Conservation (phyloP, 37 sponge, comb jelly and placozoan genomes). For the Petrosia ficiformis region DNA sequence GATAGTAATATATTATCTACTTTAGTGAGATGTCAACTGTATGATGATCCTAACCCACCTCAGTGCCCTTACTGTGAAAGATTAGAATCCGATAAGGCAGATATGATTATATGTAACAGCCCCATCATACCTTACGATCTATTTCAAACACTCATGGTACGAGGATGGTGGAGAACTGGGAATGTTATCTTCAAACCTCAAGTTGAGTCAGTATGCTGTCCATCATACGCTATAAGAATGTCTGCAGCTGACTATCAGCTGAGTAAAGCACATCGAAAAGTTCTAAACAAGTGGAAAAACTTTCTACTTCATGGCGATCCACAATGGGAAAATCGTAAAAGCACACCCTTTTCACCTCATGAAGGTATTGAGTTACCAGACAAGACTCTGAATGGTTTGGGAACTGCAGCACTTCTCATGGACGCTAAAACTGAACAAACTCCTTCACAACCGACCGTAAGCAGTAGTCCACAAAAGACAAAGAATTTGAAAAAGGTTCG, state of each 20-base stretch:
- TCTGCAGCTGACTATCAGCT: slow-evolving; percentile 10
- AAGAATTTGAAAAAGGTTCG: neutral
- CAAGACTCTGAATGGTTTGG: neutral
- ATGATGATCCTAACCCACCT: neutral
- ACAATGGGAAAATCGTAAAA: slow-evolving; percentile 20
- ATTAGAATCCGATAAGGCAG: slow-evolving; percentile 7
- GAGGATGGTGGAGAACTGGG: slow-evolving; percentile 61
- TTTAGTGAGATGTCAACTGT: no score
- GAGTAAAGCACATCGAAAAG: slow-evolving; percentile 30
- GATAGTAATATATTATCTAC: no score
- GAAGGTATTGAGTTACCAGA: neutral
- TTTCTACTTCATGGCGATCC: slow-evolving; percentile 39
- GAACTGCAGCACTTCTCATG: neutral
- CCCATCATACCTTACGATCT: slow-evolving; percentile 1
- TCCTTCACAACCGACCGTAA: neutral
- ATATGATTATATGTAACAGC: slow-evolving; percentile 17
- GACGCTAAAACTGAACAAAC: neutral
- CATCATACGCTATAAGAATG: slow-evolving; percentile 21
- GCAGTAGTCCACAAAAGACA: neutral
- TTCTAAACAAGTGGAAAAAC: slow-evolving; percentile 8
- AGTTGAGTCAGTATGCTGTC: slow-evolving; percentile 39
- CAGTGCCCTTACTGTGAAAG: slow-evolving; percentile 47
- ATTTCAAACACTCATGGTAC: slow-evolving; percentile 24
- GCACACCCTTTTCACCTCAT: neutral
- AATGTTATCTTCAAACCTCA: slow-evolving; percentile 31